A percentile compares a stretch with the other conserved stretches of the same genome.
Evolutionary conservation across 1,140 invertebrate genomes (phyloP).

Genomic region (Euglossa dilemma): DNA sequence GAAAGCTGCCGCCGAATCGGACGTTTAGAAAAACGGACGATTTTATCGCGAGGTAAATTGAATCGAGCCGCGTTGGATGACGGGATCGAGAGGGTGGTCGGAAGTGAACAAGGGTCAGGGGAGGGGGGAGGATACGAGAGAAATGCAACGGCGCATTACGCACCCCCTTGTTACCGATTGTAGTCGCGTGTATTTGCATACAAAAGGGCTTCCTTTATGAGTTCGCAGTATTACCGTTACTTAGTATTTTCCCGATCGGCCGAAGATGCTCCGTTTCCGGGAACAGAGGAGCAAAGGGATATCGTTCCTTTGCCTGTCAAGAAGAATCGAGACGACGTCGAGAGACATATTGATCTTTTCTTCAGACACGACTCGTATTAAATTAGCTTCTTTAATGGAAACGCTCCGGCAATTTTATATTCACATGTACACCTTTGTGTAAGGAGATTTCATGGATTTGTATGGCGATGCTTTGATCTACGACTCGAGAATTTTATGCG

Average conservation of each 20-base stretch:
- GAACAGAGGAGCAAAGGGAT: slow-evolving; percentile 19
- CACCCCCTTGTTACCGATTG: slow-evolving; percentile 36
- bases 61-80: slow-evolving; percentile 67
- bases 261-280: slow-evolving; percentile 31
- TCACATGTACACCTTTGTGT: background rate
- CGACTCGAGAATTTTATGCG: too few species aligned
- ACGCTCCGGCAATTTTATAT: background rate
- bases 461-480: too few species aligned
- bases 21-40: slow-evolving; percentile 70
- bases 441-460: too few species aligned
- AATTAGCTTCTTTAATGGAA: background rate
- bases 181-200: slow-evolving; percentile 61
- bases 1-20: slow-evolving; percentile 59
- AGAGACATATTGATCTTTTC: background rate
- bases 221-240: slow-evolving; percentile 62
- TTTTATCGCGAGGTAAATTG: slow-evolving; percentile 76
- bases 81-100: slow-evolving; percentile 30
- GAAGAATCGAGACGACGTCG: background rate
- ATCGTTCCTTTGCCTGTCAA: background rate
- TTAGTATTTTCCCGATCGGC: slow-evolving; percentile 61
- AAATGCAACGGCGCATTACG: slow-evolving; percentile 28
- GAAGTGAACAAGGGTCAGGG: background rate
- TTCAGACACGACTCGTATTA: background rate
- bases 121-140: background rate
- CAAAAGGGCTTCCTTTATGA: slow-evolving; percentile 57